These are phyloP conservation scores for Argyrosomus regius DNA, from an alignment of 2,797 vertebrate genomes.

Conservation along the genomic window DNA sequence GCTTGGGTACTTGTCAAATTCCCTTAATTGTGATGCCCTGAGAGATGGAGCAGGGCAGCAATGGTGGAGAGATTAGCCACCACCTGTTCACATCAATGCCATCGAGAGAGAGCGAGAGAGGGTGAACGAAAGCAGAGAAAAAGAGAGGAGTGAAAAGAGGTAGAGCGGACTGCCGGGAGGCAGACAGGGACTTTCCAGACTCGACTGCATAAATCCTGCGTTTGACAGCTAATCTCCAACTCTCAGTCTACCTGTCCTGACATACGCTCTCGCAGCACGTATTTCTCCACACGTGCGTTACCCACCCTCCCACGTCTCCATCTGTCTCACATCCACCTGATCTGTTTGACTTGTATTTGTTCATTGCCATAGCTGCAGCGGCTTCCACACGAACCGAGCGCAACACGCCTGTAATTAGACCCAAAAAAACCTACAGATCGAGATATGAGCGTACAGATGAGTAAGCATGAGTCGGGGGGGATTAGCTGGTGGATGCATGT, in stretches of 20 bases:
- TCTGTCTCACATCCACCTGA: slow-evolving; percentile 51
- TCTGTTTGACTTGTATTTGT: slow-evolving; percentile 80
- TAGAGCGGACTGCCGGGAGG: slow-evolving; percentile 52
- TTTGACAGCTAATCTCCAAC: slow-evolving; percentile 76
- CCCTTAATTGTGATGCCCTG: slow-evolving; percentile 25
- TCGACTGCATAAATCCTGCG: slow-evolving; percentile 69
- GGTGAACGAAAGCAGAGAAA: background rate
- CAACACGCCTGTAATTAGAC: slow-evolving; percentile 66
- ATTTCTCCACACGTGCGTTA: slow-evolving; percentile 51
- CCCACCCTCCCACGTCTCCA: slow-evolving; percentile 41
- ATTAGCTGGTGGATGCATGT: slow-evolving; percentile 60
- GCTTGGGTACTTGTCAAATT: slow-evolving; percentile 24
- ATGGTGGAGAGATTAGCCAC: slow-evolving; percentile 2
- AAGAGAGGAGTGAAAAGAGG: slow-evolving; percentile 10
- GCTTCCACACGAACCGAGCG: slow-evolving; percentile 43
- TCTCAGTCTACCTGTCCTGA: slow-evolving; percentile 69
- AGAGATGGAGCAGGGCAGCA: background rate
- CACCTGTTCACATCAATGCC: slow-evolving; percentile 53
- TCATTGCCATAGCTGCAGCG: slow-evolving; percentile 80
- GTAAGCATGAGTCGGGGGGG: slow-evolving; percentile 47
- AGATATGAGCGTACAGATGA: slow-evolving; percentile 55
- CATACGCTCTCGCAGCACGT: slow-evolving; percentile 56
- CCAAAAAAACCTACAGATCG: slow-evolving; percentile 35
- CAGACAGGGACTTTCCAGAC: slow-evolving; percentile 82
- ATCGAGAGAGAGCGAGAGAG: slow-evolving; percentile 29